Conservation (phyloP, 2,797 vertebrate genomes). For the Danio kyathit region DNA sequence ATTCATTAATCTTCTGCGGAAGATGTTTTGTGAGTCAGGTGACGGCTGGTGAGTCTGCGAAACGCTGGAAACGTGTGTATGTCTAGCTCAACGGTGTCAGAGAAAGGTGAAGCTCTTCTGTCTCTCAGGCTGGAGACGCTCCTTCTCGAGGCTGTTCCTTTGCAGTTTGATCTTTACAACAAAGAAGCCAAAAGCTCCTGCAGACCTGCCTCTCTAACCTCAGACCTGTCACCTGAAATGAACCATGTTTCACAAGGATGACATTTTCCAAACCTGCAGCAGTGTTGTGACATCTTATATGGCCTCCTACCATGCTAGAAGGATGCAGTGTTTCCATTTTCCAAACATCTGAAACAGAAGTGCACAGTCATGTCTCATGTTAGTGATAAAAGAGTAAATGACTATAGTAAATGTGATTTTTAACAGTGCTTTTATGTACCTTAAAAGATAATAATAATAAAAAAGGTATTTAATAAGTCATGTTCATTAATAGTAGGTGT, state of each 20-base stretch:
- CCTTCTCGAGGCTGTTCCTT: constrained; percentile 16
- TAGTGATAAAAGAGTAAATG: not conserved
- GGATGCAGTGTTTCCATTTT: not conserved
- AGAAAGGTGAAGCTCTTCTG: constrained; percentile 55
- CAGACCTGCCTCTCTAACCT: constrained; percentile 20
- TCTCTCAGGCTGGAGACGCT: constrained; percentile 57
- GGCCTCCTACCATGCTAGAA: constrained; percentile 9
- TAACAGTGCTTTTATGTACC: not conserved
- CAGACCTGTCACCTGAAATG: constrained; percentile 38
- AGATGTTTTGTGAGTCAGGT: constrained; percentile 16
- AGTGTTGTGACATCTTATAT: constrained; percentile 15
- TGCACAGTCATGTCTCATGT: not conserved
- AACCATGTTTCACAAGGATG: constrained; percentile 24
- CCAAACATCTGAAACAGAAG: constrained; percentile 12
- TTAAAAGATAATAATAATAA: too few relatives aligned
- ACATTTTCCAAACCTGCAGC: constrained; percentile 36
- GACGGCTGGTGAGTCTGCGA: constrained; percentile 2
- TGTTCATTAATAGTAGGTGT: too few relatives aligned
- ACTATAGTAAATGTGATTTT: not conserved
- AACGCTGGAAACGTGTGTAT: not conserved
- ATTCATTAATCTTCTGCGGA: constrained; percentile 43
- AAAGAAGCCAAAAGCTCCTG: constrained; percentile 28
- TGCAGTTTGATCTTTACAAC: constrained; percentile 24
- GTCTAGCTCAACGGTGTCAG: constrained; percentile 26
- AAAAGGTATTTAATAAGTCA: too few relatives aligned